Evolutionary conservation across 2,113 vertebrate genomes (phyloP).

Genomic region (Zootoca vivipara): DNA sequence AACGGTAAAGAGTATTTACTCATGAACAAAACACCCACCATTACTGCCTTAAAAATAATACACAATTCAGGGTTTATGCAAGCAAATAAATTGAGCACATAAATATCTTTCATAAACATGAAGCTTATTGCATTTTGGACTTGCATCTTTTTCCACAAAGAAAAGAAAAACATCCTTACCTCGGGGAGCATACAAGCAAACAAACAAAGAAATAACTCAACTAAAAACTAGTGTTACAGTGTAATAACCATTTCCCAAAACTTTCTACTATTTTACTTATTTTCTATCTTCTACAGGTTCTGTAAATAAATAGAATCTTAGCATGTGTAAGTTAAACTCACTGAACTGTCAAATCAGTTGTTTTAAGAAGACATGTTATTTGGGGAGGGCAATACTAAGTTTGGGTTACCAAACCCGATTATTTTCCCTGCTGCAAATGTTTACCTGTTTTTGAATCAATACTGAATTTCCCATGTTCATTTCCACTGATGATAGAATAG

Average conservation of each 20-base stretch:
- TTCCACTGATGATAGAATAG: conserved; percentile 92
- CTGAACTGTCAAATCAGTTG: background rate
- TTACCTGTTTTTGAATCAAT: conserved; percentile 89
- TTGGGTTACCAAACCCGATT: background rate
- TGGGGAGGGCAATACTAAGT: background rate
- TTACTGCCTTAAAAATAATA: background rate
- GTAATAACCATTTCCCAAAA: too few species aligned
- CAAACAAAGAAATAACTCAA: background rate
- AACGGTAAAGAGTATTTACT: background rate
- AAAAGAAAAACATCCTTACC: background rate
- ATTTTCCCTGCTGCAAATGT: background rate
- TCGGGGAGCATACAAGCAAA: background rate
- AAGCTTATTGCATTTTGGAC: background rate
- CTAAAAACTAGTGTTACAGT: background rate
- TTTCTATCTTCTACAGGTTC: background rate
- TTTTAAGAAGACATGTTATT: background rate
- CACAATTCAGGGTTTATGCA: background rate
- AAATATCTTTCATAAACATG: background rate
- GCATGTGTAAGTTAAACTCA: background rate
- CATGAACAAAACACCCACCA: background rate
- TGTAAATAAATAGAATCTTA: background rate
- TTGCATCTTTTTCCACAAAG: background rate
- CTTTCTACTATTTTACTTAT: background rate
- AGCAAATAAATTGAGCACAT: background rate
- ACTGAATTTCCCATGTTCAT: conserved; percentile 93